phyloP scores from a whole-genome alignment of 2,888 invertebrate genomes.

The Linyphia triangularis region DNA sequence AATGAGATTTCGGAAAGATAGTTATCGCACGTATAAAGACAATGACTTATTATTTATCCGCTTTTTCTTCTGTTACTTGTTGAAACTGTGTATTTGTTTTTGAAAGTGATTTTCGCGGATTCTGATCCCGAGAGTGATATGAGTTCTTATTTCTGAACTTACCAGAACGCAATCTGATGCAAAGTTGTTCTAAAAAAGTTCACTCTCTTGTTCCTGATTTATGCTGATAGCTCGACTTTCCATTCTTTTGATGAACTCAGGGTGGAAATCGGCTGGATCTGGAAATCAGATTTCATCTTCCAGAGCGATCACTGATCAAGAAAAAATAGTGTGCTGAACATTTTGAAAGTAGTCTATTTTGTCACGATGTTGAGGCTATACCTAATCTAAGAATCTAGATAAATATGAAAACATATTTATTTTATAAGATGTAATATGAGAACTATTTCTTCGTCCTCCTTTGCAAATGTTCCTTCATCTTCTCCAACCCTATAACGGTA shows the following conservation, averaged over 20 bases:
- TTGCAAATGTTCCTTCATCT: too few relatives aligned
- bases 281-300: background rate
- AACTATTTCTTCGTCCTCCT: too few relatives aligned
- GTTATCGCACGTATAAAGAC: background rate
- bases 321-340: background rate
- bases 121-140: background rate
- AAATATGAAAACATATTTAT: too few relatives aligned
- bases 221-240: background rate
- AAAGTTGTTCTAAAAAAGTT: background rate
- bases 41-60: background rate
- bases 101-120: background rate
- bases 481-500: too few relatives aligned
- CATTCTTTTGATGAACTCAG: background rate
- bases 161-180: background rate
- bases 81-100: constrained; percentile 6
- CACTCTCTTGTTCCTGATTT: background rate
- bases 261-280: background rate
- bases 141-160: constrained; percentile 18
- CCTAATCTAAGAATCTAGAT: background rate
- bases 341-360: background rate
- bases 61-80: background rate
- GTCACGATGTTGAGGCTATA: background rate
- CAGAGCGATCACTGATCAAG: background rate
- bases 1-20: background rate
- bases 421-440: too few relatives aligned